Conservation (phyloP, 2,113 vertebrate genomes). For the Dasyornis broadbenti region DNA sequence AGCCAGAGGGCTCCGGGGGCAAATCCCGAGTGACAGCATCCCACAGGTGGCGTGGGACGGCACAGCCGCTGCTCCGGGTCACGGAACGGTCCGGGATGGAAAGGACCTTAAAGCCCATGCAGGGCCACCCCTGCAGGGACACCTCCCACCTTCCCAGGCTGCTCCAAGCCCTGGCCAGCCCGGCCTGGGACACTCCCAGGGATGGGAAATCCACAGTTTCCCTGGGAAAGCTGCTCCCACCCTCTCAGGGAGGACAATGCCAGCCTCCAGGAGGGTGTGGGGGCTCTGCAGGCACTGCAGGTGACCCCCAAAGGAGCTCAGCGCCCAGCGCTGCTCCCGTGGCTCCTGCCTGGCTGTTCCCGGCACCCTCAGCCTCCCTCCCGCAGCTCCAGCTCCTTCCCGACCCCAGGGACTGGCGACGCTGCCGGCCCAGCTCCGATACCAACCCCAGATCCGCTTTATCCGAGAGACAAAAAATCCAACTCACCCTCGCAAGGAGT, state of each 20-base stretch:
- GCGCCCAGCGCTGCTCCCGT: background rate
- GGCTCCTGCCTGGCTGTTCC: background rate
- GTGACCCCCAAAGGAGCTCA: background rate
- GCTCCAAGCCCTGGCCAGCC: background rate
- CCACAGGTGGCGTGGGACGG: rapidly evolving
- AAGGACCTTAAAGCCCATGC: background rate
- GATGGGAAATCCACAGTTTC: background rate
- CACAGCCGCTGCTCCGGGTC: background rate
- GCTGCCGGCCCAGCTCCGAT: background rate
- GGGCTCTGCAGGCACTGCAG: background rate
- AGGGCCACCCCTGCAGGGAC: background rate
- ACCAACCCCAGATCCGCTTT: background rate
- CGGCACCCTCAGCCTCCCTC: background rate
- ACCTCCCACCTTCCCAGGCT: background rate
- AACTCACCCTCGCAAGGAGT: slow-evolving; percentile 85
- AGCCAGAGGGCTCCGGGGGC: background rate
- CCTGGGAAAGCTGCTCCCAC: background rate
- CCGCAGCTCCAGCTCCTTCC: background rate
- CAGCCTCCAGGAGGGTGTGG: background rate
- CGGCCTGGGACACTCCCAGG: background rate
- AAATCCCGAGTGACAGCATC: background rate
- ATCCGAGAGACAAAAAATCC: background rate
- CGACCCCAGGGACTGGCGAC: background rate
- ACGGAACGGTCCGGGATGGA: rapidly evolving
- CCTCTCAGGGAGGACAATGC: background rate